Base-by-base conservation (phyloP, 2,888 invertebrate genomes). In the Platycnemis pennipes region DNA sequence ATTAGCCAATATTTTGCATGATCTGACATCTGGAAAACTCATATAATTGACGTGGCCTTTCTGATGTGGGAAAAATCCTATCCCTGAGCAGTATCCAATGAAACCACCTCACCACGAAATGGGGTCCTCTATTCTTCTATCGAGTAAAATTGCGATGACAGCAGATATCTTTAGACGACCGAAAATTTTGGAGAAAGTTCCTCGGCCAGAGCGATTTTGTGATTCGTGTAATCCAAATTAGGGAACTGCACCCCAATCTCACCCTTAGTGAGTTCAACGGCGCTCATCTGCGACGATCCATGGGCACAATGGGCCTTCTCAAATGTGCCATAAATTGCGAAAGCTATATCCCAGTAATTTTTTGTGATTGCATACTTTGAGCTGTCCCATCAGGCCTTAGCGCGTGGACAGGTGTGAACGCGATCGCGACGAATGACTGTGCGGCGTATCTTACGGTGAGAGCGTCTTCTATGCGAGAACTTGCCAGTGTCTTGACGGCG, bases 161-260 rank as follows among this genome's bases (percentile, higher is more conserved):
- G 77, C n/a, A 11, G 45, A 87, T 87, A 87, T 87, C 26, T 44
- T 42, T 91, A 63, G 56, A n/a, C n/a, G 26, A 42, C 42, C 13
- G 13, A 42, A 56, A 44, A 91, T 63, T 91, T 91, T 11, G 91
- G 91, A 56, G 91, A 91, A 91, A 91, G 91, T 53, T 91, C 26
- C 13, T 37, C n/a, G 91, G 91, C 26, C 7, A n/a, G 46, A 26
- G 11, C n/a, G 46, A 63, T 63, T 63, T 26, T 19, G 44, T 5
- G 53, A 56, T 44, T 53, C 89, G 53, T 89, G 89, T 42, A 31
- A 91, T 63, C 63, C 31, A 91, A 88, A 88, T 49, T 31, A 37
- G 45, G 77, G 37, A 37, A 77, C 37, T 37, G 8, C 37, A 11
- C 13, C 37, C n/a, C 69, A 22, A 56, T 22, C n/a, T 63, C 22